These are phyloP conservation scores for Mactromeris polynyma DNA, from an alignment of 2,888 invertebrate genomes.

Conservation along the genomic window DNA sequence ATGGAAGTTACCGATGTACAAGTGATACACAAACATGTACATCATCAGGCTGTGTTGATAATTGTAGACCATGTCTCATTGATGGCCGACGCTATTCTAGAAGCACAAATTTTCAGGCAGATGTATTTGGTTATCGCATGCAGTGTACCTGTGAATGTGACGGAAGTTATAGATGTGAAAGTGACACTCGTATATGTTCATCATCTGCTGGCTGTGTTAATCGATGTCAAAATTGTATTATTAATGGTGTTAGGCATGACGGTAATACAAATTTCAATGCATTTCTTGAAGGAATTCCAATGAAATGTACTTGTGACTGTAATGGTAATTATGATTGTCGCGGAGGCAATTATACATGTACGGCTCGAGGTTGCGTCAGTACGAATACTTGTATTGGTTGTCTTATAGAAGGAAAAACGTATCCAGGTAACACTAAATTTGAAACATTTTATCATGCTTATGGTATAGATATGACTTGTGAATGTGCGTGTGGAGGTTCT, in stretches of 20 bases:
- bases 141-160: slow-evolving; percentile 49
- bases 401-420: slow-evolving; percentile 66
- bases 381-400: slow-evolving; percentile 53
- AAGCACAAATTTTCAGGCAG: slow-evolving; percentile 57
- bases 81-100: slow-evolving; percentile 20
- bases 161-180: slow-evolving; percentile 42
- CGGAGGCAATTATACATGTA: slow-evolving; percentile 40
- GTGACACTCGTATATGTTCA: slow-evolving; percentile 32
- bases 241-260: slow-evolving; percentile 48
- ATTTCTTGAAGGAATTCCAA: slow-evolving; percentile 48
- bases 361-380: slow-evolving; percentile 36
- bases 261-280: slow-evolving; percentile 60
- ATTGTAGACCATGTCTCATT: slow-evolving; percentile 42
- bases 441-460: slow-evolving; percentile 54
- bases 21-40: slow-evolving; percentile 41
- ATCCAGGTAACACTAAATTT: slow-evolving; percentile 68
- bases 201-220: slow-evolving; percentile 40
- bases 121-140: slow-evolving; percentile 38
- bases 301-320: slow-evolving; percentile 59
- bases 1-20: slow-evolving; percentile 45
- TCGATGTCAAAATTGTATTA: slow-evolving; percentile 55
- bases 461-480: slow-evolving; percentile 45
- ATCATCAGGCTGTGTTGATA: slow-evolving; percentile 33
- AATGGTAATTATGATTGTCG: slow-evolving; percentile 43
- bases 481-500: slow-evolving; percentile 50